Evolutionary conservation across 2,797 vertebrate genomes (phyloP), one percentile per base, ranked within the genome.

Genomic region (Xerus rutilus): DNA sequence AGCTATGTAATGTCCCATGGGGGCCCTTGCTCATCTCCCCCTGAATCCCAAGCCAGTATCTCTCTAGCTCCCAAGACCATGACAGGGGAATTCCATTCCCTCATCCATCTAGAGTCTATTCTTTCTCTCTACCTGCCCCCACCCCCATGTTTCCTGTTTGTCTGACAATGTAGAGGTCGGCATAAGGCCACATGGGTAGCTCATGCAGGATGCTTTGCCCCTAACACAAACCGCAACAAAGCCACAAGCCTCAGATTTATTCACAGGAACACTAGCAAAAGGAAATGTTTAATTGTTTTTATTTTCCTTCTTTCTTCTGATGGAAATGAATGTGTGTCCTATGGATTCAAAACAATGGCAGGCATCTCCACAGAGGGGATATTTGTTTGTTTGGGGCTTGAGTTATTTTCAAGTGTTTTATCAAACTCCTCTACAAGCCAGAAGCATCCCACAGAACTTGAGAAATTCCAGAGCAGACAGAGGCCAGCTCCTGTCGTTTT

Each of bases 71-170:
- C 79, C 67, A n/a, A 47, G 79, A 93, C 72, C 28, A 57, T 73
- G 93, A 74, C 83, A 77, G 96, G 97, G 96, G 97, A 97, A 97
- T 98, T 98, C 97, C 97, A 97, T 94, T 83, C 91, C 45, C 94
- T 98, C 97, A 93, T 62, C 96, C 95, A 90, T 79, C 89, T 70
- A 35, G 43, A 89, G 94, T 93, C 96, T 96, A 65, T 98, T 98
- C 94, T 96, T 89, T 96, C 90, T 97, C 94, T 97, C 96, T 96
- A 88, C 95, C 84, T 96, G 93, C 79, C 45, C 91, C 91, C 92
- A n/a, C 67, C 64, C 97, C 96, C 97, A 32, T 15, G 93, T 70
- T 96, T 98, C 98, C 98, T 98, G 98, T 98, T 98, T 98, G 97
- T 98, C 97, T 94, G 95, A 96, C 95, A 97, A 77, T 92, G 94